Base-by-base conservation (phyloP, 2,113 vertebrate genomes). In the Carassius auratus region DNA sequence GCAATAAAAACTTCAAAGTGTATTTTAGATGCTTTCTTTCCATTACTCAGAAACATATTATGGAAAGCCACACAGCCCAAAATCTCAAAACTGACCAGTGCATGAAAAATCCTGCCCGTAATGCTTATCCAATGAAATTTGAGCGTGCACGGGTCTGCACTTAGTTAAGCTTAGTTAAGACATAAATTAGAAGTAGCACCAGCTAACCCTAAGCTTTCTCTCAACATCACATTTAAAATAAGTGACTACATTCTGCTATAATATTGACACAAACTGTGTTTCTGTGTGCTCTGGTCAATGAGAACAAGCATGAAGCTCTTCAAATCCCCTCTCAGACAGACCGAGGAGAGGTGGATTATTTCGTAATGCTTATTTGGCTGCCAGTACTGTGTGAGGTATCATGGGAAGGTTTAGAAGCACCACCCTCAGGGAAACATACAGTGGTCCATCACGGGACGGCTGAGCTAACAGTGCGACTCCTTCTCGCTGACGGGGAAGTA, bases 401-500 rank as follows among this genome's bases (percentile, higher is more conserved):
- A 64, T 52, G 74, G 75, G 78, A 86, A 85, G 48, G 83, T 7
- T 76, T 52, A 13, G 76, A 77, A 81, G 52, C 42, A 55, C 74
- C 86, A 84, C 68, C 55, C 64, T 78, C 33, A 12, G 19, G 62
- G 86, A 83, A 81, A 86, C 82, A 81, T 66, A 87, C 71, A 85
- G 59, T 76, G 74, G 86, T 88, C 84, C 85, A 78, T 89, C 77
- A 21, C 33, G 81, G 73, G 81, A 45, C 68, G 57, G 74, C 3
- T 33, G 0, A 62, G 92, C 90, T 92, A 95, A 87, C 93, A 95
- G 57, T 91, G 83, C 21, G 94, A 94, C 90, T 95, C 94, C 85
- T 93, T 94, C 81, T 94, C 93, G 7, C 89, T 89, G 1, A 94
- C 92, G 1, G 92, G 91, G 62, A 93, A 86, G 87, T 94, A 94